A percentile compares a stretch with the other conserved stretches of the same genome.
Conservation (phyloP, 2,888 invertebrate genomes). For the Cyrtodaria siliqua region DNA sequence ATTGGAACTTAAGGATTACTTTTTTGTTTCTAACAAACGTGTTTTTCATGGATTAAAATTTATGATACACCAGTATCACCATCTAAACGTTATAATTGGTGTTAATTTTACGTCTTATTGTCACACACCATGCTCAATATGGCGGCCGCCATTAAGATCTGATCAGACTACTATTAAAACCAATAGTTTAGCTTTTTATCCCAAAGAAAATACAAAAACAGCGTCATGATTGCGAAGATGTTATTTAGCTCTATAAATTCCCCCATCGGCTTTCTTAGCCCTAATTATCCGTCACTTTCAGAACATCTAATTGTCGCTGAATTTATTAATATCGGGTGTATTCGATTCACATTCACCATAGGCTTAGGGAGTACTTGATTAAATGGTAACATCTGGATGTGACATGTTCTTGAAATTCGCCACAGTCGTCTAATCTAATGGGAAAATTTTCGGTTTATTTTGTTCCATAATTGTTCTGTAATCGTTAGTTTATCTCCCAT, state of each 20-base stretch:
- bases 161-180: slow-evolving; percentile 33
- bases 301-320: slow-evolving; percentile 57
- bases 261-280: slow-evolving; percentile 48
- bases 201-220: slow-evolving; percentile 41
- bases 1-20: no score
- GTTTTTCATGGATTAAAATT: no score
- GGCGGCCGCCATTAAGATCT: slow-evolving; percentile 15
- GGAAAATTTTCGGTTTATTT: slow-evolving; percentile 56
- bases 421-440: slow-evolving; percentile 58
- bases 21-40: no score
- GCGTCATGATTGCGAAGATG: slow-evolving; percentile 36
- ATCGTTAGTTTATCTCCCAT: slow-evolving; percentile 59
- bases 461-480: slow-evolving; percentile 62
- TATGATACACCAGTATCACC: no score
- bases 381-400: slow-evolving; percentile 62
- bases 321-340: slow-evolving; percentile 60
- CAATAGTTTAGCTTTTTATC: slow-evolving; percentile 35
- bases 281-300: slow-evolving; percentile 65
- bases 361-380: slow-evolving; percentile 57
- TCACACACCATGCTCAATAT: slow-evolving; percentile 7
- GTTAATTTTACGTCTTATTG: no score
- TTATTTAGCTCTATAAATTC: slow-evolving; percentile 55
- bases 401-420: slow-evolving; percentile 63
- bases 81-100: no score
- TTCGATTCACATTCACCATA: slow-evolving; percentile 56